Base-by-base conservation (phyloP, 2,888 invertebrate genomes). In the Hecatera dysodea region DNA sequence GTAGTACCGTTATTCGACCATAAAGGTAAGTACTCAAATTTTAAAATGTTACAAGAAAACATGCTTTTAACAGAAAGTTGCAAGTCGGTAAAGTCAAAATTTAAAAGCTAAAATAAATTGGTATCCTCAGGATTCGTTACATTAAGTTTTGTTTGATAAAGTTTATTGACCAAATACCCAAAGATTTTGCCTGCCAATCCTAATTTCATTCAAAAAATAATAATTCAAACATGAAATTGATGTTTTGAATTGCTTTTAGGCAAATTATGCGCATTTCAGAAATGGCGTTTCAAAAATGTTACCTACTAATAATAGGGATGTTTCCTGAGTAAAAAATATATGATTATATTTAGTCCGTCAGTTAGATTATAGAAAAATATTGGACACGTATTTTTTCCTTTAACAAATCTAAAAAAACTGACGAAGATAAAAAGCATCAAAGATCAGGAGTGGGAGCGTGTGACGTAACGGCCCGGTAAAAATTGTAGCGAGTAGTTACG, bases 1-100 rank as follows among this genome's bases (percentile, higher is more conserved):
- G 4, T 2, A 11, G 12, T 67, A 71, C 78, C 78, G 70, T 64
- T 78, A 69, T 27, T 19, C 17, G 17, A 27, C n/a, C 42, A 15
- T n/a, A 19, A 15, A n/a, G n/a, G 33, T 4, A 33, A 1, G 8
- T 33, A 17, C 19, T 22, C 6, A n/a, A 15, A 15, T 29, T 67
- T 9, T 39, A 67, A 44, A 42, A 53, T 33, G 15, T n/a, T 33
- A 11, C 42, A 19, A 12, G 44, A 33, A 33, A 61, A 36, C 12
- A 15, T 22, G 3, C n/a, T 55, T 15, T 1, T 55, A 56, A 8
- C 55, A 36, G 55, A 22, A 29, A n/a, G 5, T 6, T 46, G 12
- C 2, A 29, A n/a, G n/a, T n/a, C n/a, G n/a, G n/a, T n/a, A 9
- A 22, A 6, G 29, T 22, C 17, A 27, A 1, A 5, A 17, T 22